These are phyloP conservation scores for Drosophila navojoa DNA, from an alignment of 1,140 invertebrate species.

Conservation along the genomic window DNA sequence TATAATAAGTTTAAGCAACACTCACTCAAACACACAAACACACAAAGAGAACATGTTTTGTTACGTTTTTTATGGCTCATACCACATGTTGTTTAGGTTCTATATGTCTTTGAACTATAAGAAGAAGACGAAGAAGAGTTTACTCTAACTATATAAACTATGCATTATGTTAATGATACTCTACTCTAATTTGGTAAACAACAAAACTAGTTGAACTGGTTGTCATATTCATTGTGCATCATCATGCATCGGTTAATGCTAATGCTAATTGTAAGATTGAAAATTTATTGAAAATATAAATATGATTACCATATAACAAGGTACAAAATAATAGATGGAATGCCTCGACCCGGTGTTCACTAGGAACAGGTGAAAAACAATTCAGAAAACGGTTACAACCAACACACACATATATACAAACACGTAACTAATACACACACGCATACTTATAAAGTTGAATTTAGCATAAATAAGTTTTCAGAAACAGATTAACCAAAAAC, in stretches of 20 bases:
- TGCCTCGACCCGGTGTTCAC: slow-evolving; percentile 3
- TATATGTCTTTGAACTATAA: slow-evolving; percentile 2
- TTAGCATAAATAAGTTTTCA: slow-evolving; percentile 70
- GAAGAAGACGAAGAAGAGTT: slow-evolving; percentile 22
- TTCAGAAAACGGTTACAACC: slow-evolving; percentile 6
- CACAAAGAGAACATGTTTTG: slow-evolving; percentile 25
- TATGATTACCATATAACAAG: slow-evolving; percentile 67
- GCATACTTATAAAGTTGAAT: slow-evolving; percentile 58
- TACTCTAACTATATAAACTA: slow-evolving; percentile 27
- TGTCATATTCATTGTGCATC: slow-evolving; percentile 42
- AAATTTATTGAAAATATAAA: slow-evolving; percentile 16
- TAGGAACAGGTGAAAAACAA: slow-evolving; percentile 69
- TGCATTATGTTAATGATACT: slow-evolving; percentile 46
- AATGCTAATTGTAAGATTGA: slow-evolving; percentile 37
- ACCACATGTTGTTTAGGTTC: slow-evolving; percentile 52
- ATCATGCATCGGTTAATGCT: slow-evolving; percentile 28
- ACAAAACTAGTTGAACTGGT: slow-evolving; percentile 68
- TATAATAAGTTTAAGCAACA: slow-evolving; percentile 34
- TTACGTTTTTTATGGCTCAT: slow-evolving; percentile 54
- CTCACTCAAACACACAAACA: neutral
- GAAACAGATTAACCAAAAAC: slow-evolving; percentile 25
- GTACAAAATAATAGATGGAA: slow-evolving; percentile 58
- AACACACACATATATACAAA: slow-evolving; percentile 15
- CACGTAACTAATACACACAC: slow-evolving; percentile 34
- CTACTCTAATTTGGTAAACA: slow-evolving; percentile 58